Conservation (phyloP, 2,797 vertebrate species). For the Lemur catta region DNA sequence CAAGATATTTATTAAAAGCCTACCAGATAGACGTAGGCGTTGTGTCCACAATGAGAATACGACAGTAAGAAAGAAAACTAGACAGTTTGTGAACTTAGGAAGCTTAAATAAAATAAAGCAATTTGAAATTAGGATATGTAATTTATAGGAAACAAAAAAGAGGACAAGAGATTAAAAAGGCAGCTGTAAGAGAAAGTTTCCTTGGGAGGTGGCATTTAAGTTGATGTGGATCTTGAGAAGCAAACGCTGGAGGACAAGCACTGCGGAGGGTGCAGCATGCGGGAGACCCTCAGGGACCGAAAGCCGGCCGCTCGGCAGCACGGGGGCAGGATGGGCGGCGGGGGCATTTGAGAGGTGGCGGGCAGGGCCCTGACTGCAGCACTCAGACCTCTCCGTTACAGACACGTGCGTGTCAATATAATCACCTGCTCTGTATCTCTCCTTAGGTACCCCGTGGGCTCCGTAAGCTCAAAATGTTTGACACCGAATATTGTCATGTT, state of each 20-base stretch:
- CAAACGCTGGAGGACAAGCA: not conserved
- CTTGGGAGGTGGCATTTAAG: not conserved
- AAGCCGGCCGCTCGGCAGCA: accelerated
- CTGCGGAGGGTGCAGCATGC: not conserved
- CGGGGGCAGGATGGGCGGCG: no score
- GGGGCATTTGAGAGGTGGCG: not conserved
- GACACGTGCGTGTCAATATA: no score
- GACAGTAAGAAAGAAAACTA: not conserved
- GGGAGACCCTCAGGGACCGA: not conserved
- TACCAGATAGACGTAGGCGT: not conserved
- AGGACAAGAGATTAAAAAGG: not conserved
- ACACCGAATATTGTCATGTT: no score
- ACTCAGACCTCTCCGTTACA: no score
- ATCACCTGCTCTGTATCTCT: not conserved
- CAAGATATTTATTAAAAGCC: not conserved
- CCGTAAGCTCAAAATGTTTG: no score
- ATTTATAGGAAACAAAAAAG: not conserved
- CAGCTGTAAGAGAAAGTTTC: not conserved
- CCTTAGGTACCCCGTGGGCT: accelerated
- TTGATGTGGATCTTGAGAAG: not conserved
- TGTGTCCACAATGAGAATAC: not conserved
- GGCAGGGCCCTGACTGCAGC: not conserved
- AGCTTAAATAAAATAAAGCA: not conserved
- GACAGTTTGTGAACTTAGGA: not conserved
- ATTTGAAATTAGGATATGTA: not conserved